These are phyloP conservation scores for Sylvicola cinctus DNA, from an alignment of 2,888 invertebrate genomes.

Conservation along the genomic window DNA sequence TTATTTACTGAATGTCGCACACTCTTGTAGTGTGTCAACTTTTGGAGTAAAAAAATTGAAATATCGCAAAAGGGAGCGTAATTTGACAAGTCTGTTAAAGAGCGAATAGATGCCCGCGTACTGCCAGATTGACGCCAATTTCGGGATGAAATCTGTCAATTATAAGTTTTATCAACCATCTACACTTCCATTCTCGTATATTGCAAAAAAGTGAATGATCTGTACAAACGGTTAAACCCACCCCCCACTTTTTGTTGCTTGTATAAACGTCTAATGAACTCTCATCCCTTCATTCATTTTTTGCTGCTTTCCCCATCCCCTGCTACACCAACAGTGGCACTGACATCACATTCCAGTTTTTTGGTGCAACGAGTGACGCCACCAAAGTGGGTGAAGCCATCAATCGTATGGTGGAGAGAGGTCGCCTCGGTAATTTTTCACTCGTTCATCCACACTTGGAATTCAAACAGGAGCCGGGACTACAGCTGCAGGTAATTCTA, in stretches of 20 bases:
- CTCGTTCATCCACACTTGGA: constrained; percentile 43
- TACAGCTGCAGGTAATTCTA: constrained; percentile 40
- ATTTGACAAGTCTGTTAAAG: neutral
- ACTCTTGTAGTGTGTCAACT: too few species aligned
- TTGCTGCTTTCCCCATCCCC: constrained; percentile 1
- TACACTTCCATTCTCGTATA: too few species aligned
- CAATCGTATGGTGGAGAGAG: constrained; percentile 35
- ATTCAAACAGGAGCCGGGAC: constrained; percentile 49
- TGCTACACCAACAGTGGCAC: constrained; percentile 18
- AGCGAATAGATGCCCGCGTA: neutral
- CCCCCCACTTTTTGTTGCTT: too few species aligned
- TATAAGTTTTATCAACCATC: too few species aligned
- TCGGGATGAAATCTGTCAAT: too few species aligned
- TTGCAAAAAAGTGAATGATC: too few species aligned
- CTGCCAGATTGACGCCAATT: neutral
- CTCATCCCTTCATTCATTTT: neutral
- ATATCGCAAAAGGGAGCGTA: neutral
- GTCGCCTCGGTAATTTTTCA: constrained; percentile 35
- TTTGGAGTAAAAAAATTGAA: too few species aligned
- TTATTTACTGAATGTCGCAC: too few species aligned
- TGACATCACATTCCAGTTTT: constrained; percentile 31
- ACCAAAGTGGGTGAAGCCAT: constrained; percentile 27
- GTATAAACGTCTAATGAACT: too few species aligned
- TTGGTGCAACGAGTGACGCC: constrained; percentile 23
- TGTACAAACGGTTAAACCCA: too few species aligned